A percentile compares a stretch with the other conserved stretches of the same genome.
phyloP scores from a whole-genome alignment of 1,140 invertebrate genomes.

The Paraescarpia echinospica region DNA sequence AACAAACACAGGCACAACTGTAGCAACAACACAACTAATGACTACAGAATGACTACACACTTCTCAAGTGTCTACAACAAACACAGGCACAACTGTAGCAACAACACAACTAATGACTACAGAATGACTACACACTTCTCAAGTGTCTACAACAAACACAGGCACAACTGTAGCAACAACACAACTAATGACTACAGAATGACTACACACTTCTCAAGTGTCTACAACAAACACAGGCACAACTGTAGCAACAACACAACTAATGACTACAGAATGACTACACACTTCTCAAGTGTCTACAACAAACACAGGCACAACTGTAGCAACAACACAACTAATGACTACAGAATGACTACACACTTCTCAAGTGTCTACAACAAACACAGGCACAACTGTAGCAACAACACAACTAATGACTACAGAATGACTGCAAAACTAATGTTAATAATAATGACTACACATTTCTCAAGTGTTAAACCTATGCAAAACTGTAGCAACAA shows the following conservation, averaged over 20 bases:
- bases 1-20: constrained; percentile 45
- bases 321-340: not conserved
- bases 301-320: constrained; percentile 49
- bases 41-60: not conserved
- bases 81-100: constrained; percentile 47
- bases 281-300: no score
- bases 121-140: not conserved
- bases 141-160: constrained; percentile 27
- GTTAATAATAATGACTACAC: not conserved
- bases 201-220: no score
- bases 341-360: no score
- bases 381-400: constrained; percentile 47
- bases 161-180: constrained; percentile 43
- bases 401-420: not conserved
- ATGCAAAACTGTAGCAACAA: constrained; percentile 43
- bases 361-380: not conserved
- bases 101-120: not conserved
- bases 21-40: not conserved
- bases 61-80: not conserved
- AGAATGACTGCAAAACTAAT: not conserved
- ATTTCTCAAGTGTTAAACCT: constrained; percentile 27
- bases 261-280: no score
- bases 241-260: constrained; percentile 38
- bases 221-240: constrained; percentile 39
- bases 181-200: not conserved